These are phyloP conservation scores for Gambusia affinis DNA, from an alignment of 2,113 vertebrate genomes.

Conservation along the genomic window DNA sequence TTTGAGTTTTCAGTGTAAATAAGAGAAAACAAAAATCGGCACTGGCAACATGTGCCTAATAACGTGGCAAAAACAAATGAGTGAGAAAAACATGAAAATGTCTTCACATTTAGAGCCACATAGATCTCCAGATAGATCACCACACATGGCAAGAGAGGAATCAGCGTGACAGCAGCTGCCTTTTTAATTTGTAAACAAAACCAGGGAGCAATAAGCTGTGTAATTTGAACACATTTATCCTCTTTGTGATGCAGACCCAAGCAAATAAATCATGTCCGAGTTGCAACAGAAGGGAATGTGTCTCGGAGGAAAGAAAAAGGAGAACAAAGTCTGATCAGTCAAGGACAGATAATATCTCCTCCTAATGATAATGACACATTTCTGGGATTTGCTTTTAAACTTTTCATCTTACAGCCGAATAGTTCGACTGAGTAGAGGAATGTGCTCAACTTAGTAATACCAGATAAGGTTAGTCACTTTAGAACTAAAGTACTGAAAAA, in stretches of 20 bases:
- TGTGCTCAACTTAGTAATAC: not conserved
- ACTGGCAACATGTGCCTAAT: not conserved
- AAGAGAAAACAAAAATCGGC: not conserved
- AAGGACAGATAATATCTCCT: conserved; percentile 50
- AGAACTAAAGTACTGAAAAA: not conserved
- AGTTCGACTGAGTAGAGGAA: not conserved
- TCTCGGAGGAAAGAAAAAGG: conserved; percentile 57
- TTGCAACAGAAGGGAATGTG: conserved; percentile 18
- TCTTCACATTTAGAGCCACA: not conserved
- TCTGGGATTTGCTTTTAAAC: not conserved
- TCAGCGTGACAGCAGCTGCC: not conserved
- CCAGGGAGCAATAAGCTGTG: conserved; percentile 35
- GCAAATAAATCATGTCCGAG: conserved; percentile 56
- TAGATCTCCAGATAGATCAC: too few species aligned
- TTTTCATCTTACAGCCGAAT: too few species aligned
- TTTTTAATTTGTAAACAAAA: conserved; percentile 27
- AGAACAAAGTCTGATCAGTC: conserved; percentile 42
- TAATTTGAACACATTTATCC: conserved; percentile 26
- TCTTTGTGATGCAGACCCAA: conserved; percentile 39
- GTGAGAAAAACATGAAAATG: not conserved
- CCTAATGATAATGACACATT: conserved; percentile 33
- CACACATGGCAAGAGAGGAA: too few species aligned
- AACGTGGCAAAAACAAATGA: not conserved
- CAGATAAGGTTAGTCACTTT: not conserved
- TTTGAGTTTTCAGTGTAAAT: not conserved